Evolutionary conservation across 2,113 vertebrate species (phyloP).

Genomic region (Oryzias celebensis): DNA sequence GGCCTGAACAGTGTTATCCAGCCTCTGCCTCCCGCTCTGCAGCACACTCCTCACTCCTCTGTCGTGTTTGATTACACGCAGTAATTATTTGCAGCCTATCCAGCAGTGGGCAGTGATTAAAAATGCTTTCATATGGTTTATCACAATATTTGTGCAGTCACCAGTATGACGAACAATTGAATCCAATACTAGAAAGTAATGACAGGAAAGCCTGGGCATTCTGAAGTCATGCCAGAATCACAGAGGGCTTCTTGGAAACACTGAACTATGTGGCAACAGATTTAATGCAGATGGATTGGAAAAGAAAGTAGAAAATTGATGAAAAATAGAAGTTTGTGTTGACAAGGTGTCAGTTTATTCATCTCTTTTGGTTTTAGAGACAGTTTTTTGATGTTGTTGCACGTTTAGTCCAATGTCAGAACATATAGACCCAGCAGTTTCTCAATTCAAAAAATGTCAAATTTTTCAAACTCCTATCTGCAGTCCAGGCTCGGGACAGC

Average conservation of each 20-base stretch:
- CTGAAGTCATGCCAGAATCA: conserved; percentile 36
- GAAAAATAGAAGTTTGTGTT: too few species aligned
- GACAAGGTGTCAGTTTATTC: not conserved
- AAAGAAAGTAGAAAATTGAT: conserved; percentile 15
- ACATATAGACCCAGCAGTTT: too few species aligned
- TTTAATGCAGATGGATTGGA: conserved; percentile 38
- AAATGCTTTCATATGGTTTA: conserved; percentile 70
- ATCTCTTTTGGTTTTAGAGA: not conserved
- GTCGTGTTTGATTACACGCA: conserved; percentile 27
- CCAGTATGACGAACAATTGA: conserved; percentile 53
- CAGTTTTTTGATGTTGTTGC: conserved; percentile 1
- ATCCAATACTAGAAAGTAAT: conserved; percentile 60
- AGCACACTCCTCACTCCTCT: conserved; percentile 10
- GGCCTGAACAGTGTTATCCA: conserved; percentile 22
- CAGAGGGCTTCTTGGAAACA: conserved; percentile 40
- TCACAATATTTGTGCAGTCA: conserved; percentile 57
- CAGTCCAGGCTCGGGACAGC: conserved; percentile 86
- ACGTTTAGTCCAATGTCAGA: too few species aligned
- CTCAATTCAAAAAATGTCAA: not conserved
- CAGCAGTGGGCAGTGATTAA: conserved; percentile 38
- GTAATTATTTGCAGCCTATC: conserved; percentile 45
- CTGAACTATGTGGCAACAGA: conserved; percentile 35
- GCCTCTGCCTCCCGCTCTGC: conserved; percentile 23
- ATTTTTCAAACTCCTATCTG: not conserved
- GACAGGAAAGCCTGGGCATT: conserved; percentile 39